Evolutionary conservation across 2,888 invertebrate genomes (phyloP).

Genomic region (Melikaiella ostensackeni): DNA sequence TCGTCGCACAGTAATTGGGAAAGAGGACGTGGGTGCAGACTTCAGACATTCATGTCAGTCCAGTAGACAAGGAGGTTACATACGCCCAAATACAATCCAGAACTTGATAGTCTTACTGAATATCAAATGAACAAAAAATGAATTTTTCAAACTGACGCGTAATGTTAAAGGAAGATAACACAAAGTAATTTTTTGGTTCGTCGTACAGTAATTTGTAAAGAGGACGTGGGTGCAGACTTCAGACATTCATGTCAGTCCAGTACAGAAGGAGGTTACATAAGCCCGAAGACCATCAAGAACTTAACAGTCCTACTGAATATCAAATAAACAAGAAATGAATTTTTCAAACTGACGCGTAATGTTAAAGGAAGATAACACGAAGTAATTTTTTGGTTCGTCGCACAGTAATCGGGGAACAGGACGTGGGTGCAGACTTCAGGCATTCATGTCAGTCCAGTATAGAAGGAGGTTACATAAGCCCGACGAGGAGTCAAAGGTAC

Average conservation of each 20-base stretch:
- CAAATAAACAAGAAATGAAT: background rate
- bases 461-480: slow-evolving; percentile 11
- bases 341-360: background rate
- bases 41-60: background rate
- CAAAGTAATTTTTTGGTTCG: slow-evolving; percentile 2
- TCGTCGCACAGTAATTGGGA: slow-evolving; percentile 7
- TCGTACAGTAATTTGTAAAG: slow-evolving; percentile 1
- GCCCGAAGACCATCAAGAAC: no score
- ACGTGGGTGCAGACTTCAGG: slow-evolving; percentile 14
- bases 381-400: slow-evolving; percentile 8
- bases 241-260: background rate
- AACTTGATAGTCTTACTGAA: no score
- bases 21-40: slow-evolving; percentile 3
- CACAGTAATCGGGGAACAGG: slow-evolving; percentile 10
- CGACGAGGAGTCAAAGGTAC: slow-evolving; percentile 23
- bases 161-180: background rate
- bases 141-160: no score
- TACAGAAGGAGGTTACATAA: slow-evolving; percentile 16
- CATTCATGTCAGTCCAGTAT: slow-evolving; percentile 1
- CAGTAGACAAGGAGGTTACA: background rate
- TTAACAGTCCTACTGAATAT: no score
- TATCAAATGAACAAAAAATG: no score
- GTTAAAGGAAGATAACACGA: background rate
- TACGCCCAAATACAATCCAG: no score
- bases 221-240: slow-evolving; percentile 15